Evolutionary conservation across 2,113 vertebrate genomes (phyloP).

Genomic region (Sphaerodactylus townsendi): DNA sequence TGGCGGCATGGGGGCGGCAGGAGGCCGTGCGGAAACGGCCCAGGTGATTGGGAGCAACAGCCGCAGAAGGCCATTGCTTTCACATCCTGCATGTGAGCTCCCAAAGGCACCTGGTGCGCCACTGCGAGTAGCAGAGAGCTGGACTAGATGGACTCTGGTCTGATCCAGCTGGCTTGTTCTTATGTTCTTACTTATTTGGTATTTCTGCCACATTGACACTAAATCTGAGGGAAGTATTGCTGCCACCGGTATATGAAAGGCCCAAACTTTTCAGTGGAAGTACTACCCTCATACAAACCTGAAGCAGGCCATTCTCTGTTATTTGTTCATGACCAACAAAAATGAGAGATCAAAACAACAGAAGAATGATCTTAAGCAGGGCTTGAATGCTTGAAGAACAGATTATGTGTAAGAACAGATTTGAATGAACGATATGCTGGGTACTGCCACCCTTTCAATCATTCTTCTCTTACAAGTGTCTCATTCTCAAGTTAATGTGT

Average conservation of each 20-base stretch:
- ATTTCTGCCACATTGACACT: constrained; percentile 22
- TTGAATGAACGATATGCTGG: constrained; percentile 4
- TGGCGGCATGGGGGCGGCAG: too few relatives aligned
- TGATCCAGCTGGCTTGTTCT: too few relatives aligned
- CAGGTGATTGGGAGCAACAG: too few relatives aligned
- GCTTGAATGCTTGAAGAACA: constrained; percentile 47
- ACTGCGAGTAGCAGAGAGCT: too few relatives aligned
- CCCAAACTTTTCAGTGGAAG: background rate
- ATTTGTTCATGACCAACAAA: constrained; percentile 14
- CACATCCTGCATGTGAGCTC: too few relatives aligned
- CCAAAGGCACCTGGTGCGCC: too few relatives aligned
- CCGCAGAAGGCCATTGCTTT: too few relatives aligned
- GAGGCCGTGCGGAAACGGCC: too few relatives aligned
- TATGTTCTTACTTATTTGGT: constrained; percentile 37
- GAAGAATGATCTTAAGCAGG: constrained; percentile 26
- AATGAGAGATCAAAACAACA: background rate
- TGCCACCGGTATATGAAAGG: constrained; percentile 21
- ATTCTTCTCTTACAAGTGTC: constrained; percentile 19
- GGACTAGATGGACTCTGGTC: too few relatives aligned
- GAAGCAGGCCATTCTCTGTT: background rate
- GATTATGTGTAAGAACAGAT: constrained; percentile 56
- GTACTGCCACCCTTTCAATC: constrained; percentile 26
- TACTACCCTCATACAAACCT: background rate
- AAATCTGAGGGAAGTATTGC: constrained; percentile 29
- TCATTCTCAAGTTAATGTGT: constrained; percentile 42